Percentiles rank a stretch among this genome's conserved stretches.
Evolutionary conservation across 2,797 vertebrate species (phyloP).

Genomic region (Channallabes apus): DNA sequence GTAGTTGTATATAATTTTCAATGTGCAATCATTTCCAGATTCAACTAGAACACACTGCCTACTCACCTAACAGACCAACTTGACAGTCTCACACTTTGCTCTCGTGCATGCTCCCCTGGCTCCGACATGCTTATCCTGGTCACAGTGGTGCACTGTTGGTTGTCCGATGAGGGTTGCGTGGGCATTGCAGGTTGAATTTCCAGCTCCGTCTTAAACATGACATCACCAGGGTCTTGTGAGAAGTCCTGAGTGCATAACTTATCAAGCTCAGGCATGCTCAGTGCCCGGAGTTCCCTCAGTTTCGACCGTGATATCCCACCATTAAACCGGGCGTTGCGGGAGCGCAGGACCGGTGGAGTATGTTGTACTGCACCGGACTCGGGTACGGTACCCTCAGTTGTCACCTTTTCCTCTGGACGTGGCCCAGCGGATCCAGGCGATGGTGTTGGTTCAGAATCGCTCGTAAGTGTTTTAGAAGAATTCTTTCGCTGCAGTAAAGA

Average conservation of each 20-base stretch:
- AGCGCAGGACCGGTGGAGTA: conserved; percentile 66
- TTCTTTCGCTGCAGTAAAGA: conserved; percentile 61
- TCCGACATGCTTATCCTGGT: conserved; percentile 53
- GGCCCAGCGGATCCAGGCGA: conserved; percentile 43
- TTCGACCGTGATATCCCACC: conserved; percentile 71
- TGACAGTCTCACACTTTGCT: conserved; percentile 50
- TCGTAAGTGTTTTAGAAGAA: conserved; percentile 58
- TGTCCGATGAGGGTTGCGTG: conserved; percentile 17
- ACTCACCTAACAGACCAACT: conserved; percentile 87
- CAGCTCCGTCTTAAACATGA: conserved; percentile 73
- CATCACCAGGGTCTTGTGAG: conserved; percentile 31
- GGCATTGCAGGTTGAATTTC: conserved; percentile 65
- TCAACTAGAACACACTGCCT: background rate
- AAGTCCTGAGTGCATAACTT: conserved; percentile 82
- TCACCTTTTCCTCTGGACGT: conserved; percentile 9
- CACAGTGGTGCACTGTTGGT: conserved; percentile 37
- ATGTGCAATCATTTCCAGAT: background rate
- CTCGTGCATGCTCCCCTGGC: conserved; percentile 41
- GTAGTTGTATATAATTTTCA: too few species aligned
- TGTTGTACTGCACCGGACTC: conserved; percentile 40
- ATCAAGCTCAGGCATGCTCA: conserved; percentile 93
- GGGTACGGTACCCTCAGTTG: conserved; percentile 24
- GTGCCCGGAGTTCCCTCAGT: conserved; percentile 83
- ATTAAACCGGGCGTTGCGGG: conserved; percentile 66
- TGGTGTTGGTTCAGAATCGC: conserved; percentile 50